Conservation (phyloP, 1,140 invertebrate genomes). For the Glossosoma conforme region DNA sequence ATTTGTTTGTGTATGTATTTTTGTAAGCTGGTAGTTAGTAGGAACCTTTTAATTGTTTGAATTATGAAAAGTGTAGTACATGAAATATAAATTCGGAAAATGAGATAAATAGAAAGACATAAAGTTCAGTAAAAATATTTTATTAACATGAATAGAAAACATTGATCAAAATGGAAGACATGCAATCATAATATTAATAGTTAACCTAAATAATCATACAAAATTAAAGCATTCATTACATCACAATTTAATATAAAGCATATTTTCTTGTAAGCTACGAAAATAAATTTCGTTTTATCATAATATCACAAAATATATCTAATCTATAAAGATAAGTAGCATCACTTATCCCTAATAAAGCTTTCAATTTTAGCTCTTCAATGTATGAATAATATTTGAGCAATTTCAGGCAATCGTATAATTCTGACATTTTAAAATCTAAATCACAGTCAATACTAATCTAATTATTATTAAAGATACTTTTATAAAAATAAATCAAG, state of each 20-base stretch:
- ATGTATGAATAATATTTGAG: slow-evolving; percentile 11
- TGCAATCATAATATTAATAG: slow-evolving; percentile 8
- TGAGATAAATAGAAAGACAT: background rate
- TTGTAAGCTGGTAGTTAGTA: no score
- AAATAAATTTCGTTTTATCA: background rate
- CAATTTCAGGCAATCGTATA: slow-evolving; percentile 28
- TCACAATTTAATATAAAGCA: slow-evolving; percentile 16
- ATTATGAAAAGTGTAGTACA: no score
- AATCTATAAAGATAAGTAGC: no score
- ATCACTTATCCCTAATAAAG: background rate
- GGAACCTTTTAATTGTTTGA: no score
- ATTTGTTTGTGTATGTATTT: no score
- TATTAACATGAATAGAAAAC: background rate
- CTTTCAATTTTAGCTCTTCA: background rate
- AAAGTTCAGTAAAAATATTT: background rate
- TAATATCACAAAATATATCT: slow-evolving; percentile 6
- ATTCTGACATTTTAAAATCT: slow-evolving; percentile 18
- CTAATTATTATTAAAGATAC: background rate
- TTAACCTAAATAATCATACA: slow-evolving; percentile 13
- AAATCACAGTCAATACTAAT: slow-evolving; percentile 25
- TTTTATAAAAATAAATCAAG: background rate
- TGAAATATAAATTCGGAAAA: no score
- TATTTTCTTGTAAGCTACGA: background rate
- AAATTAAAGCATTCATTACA: slow-evolving; percentile 21
- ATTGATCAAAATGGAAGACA: slow-evolving; percentile 25